phyloP scores from a whole-genome alignment of 2,888 invertebrate genomes.

The Pollenia amentaria region DNA sequence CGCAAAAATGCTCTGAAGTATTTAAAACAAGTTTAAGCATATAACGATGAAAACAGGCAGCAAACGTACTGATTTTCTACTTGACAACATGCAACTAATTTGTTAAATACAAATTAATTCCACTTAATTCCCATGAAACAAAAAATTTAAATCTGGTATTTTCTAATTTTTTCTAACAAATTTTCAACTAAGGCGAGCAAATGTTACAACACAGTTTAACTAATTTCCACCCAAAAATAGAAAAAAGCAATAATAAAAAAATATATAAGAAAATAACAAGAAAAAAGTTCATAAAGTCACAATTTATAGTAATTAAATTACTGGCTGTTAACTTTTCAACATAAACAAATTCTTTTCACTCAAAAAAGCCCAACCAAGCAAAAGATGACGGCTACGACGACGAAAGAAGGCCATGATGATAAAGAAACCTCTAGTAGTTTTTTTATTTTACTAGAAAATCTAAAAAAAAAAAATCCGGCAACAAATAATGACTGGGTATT shows the following conservation, averaged over 20 bases:
- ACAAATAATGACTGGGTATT: slow-evolving; percentile 72
- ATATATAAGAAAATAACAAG: slow-evolving; percentile 8
- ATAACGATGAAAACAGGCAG: neutral
- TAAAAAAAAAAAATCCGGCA: slow-evolving; percentile 57
- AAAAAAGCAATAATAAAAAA: neutral
- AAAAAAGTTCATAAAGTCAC: slow-evolving; percentile 70
- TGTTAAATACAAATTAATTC: slow-evolving; percentile 32
- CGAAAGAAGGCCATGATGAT: slow-evolving; percentile 2
- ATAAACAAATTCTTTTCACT: slow-evolving; percentile 70
- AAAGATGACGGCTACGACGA: slow-evolving; percentile 28
- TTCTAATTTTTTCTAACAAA: neutral
- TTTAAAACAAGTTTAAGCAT: too few relatives aligned
- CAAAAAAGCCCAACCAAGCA: slow-evolving; percentile 15
- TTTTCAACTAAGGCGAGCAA: neutral
- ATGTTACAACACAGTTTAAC: slow-evolving; percentile 22
- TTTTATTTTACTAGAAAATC: slow-evolving; percentile 31
- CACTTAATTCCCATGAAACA: slow-evolving; percentile 32
- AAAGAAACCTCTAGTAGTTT: slow-evolving; percentile 43
- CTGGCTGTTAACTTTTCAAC: slow-evolving; percentile 72
- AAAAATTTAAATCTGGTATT: neutral
- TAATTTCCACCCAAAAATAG: slow-evolving; percentile 23
- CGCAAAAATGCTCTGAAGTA: too few relatives aligned
- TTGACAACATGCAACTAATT: slow-evolving; percentile 18
- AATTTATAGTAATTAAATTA: slow-evolving; percentile 74
- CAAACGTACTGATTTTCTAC: neutral